Conservation (phyloP, 2,888 invertebrate species). For the Lithophane semibrunnea region DNA sequence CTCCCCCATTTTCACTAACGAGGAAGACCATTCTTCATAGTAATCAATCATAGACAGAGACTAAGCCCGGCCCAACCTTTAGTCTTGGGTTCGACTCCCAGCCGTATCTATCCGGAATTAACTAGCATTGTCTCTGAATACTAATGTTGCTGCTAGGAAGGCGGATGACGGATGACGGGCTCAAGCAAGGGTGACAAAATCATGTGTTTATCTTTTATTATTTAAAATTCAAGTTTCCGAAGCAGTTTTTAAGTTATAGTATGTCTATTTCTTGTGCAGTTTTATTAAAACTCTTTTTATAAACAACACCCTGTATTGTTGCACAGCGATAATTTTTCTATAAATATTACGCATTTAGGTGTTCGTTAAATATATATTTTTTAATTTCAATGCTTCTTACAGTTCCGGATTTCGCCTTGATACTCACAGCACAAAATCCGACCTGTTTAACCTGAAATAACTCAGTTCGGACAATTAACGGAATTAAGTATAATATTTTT, state of each 20-base stretch:
- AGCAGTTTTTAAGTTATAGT: neutral
- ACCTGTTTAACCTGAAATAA: no score
- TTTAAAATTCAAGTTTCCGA: neutral
- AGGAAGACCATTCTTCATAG: neutral
- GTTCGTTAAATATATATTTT: neutral
- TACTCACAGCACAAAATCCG: neutral
- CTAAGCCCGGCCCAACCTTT: constrained; percentile 16
- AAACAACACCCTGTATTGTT: neutral
- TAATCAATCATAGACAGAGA: constrained; percentile 39
- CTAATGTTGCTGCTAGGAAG: constrained; percentile 9
- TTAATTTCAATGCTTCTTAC: no score
- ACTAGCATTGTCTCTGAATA: constrained; percentile 14
- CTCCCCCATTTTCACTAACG: neutral
- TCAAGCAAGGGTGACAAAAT: neutral
- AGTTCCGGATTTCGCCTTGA: neutral
- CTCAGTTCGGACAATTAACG: neutral
- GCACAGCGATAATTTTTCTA: neutral
- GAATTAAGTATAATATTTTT: constrained; percentile 1
- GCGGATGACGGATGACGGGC: neutral
- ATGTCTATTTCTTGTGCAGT: neutral
- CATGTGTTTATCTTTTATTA: neutral
- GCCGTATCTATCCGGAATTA: constrained; percentile 27
- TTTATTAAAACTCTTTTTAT: neutral
- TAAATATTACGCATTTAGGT: neutral
- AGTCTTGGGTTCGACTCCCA: constrained; percentile 29